Conservation (phyloP, 2,888 invertebrate genomes). For the Cactoblastis cactorum region DNA sequence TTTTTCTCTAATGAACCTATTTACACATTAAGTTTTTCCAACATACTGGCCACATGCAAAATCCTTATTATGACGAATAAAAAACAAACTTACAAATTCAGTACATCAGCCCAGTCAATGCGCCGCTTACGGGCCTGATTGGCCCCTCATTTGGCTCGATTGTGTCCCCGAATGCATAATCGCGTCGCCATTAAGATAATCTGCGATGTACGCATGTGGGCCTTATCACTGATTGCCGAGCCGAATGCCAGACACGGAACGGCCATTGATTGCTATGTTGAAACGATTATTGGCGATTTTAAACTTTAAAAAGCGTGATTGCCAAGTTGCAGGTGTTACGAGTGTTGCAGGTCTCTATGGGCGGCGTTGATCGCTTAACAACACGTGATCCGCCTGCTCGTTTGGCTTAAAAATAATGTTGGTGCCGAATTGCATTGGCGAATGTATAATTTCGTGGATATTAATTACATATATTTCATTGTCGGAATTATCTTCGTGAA, state of each 20-base stretch:
- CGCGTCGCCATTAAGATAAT: conserved; percentile 69
- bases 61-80: background rate
- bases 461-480: too few relatives aligned
- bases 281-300: background rate
- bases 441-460: too few relatives aligned
- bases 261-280: background rate
- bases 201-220: conserved; percentile 43
- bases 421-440: too few relatives aligned
- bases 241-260: background rate
- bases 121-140: conserved; percentile 60
- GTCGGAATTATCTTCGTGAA: too few relatives aligned
- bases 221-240: conserved; percentile 49
- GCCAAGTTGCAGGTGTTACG: too few relatives aligned
- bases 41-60: too few relatives aligned
- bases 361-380: too few relatives aligned
- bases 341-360: too few relatives aligned
- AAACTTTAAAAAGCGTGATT: background rate
- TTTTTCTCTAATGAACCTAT: too few relatives aligned
- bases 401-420: too few relatives aligned
- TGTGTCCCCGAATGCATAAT: conserved; percentile 74
- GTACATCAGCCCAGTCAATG: conserved; percentile 36
- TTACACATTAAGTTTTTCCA: too few relatives aligned
- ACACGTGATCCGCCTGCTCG: too few relatives aligned
- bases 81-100: background rate
- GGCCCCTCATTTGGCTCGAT: conserved; percentile 73